These are phyloP conservation scores for Phalanger gymnotis DNA, from an alignment of 2,797 vertebrate species.

Conservation along the genomic window DNA sequence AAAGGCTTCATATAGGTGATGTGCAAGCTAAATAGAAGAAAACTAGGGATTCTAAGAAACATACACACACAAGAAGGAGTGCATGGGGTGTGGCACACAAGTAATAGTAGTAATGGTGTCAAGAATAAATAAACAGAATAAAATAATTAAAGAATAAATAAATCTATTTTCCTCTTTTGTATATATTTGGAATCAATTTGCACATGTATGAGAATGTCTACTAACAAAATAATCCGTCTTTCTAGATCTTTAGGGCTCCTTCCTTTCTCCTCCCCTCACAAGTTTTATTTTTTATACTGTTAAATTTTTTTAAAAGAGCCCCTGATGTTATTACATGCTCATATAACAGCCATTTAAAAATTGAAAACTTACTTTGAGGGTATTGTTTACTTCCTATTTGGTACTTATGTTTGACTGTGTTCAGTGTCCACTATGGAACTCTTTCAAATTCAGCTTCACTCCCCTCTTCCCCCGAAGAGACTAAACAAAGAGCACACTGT, in stretches of 20 bases:
- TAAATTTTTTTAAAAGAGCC: background rate
- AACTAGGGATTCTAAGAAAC: background rate
- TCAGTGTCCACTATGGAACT: background rate
- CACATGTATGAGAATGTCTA: background rate
- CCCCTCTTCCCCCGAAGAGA: constrained; percentile 18
- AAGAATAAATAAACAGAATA: background rate
- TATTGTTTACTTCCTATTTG: background rate
- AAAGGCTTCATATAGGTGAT: background rate
- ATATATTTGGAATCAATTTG: background rate
- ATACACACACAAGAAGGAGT: background rate
- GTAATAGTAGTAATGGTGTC: background rate
- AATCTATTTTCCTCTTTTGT: background rate
- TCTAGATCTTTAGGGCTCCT: background rate
- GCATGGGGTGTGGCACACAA: background rate
- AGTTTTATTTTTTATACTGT: constrained; percentile 20
- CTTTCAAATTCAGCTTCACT: background rate
- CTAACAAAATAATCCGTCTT: background rate
- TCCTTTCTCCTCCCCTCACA: constrained; percentile 5
- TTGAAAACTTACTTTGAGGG: background rate
- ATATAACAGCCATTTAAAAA: background rate
- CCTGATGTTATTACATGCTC: constrained; percentile 27
- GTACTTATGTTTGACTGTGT: background rate
- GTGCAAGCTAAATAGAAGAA: background rate
- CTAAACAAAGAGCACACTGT: constrained; percentile 40
- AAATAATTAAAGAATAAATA: background rate